A percentile compares a stretch with the other conserved stretches of the same genome.
Evolutionary conservation across 2,888 invertebrate genomes (phyloP).

Genomic region (Melinaea marsaeus): DNA sequence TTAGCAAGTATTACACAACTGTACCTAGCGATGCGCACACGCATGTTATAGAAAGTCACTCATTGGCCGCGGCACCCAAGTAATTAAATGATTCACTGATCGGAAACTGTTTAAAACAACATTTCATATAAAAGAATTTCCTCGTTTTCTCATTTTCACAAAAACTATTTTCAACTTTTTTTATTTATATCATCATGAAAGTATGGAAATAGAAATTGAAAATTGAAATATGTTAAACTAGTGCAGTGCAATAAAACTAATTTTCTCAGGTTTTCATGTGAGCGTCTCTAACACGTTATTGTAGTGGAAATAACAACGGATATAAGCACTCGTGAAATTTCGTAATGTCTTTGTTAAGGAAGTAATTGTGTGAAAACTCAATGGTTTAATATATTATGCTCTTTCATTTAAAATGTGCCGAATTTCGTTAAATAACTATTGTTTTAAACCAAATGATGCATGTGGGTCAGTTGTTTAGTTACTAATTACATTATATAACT

Average conservation of each 20-base stretch:
- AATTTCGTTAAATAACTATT: constrained; percentile 18
- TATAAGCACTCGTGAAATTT: constrained; percentile 58
- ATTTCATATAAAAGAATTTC: background rate
- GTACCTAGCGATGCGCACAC: constrained; percentile 50
- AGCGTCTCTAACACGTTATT: constrained; percentile 60
- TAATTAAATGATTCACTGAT: constrained; percentile 57
- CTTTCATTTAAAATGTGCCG: constrained; percentile 36
- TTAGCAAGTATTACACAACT: constrained; percentile 65
- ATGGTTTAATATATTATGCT: constrained; percentile 44
- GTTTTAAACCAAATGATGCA: constrained; percentile 7
- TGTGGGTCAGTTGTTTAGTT: background rate
- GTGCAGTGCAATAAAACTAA: constrained; percentile 12
- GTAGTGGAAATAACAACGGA: constrained; percentile 62
- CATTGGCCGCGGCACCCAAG: constrained; percentile 35
- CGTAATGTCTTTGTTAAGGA: constrained; percentile 71
- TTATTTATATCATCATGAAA: too few relatives aligned
- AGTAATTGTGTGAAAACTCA: constrained; percentile 68
- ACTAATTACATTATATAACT: background rate
- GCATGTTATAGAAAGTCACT: constrained; percentile 63
- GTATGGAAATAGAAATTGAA: too few relatives aligned
- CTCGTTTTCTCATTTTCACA: background rate
- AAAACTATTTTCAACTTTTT: too few relatives aligned
- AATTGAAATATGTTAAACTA: constrained; percentile 21
- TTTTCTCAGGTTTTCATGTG: constrained; percentile 53
- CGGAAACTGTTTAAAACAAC: constrained; percentile 35